Evolutionary conservation across 2,797 vertebrate species (phyloP), one percentile per base, ranked within the genome.

Genomic region (Malacoctenus gilli): DNA sequence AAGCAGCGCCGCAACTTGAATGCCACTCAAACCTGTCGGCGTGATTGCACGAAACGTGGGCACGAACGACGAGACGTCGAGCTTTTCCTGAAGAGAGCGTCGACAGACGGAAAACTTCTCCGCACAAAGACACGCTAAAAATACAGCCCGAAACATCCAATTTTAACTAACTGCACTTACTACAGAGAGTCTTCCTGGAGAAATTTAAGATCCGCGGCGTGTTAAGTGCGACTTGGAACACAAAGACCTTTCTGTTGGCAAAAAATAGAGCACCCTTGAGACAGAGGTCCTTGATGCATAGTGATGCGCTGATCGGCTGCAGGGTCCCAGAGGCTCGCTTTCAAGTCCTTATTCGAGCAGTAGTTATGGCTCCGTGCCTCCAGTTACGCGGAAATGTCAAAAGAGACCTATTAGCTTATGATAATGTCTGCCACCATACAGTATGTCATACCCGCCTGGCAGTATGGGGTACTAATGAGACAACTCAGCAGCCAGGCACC

Each of bases 371-470:
- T 77, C 57, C 38, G 8, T 63, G 75, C 75, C 79, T 84, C 44
- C 67, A 84, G 80, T 83, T 79, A 67, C 74, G 73, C 59, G 70
- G 59, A 82, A 84, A 85, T 84, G 84, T 84, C 72, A 79, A 75
- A 74, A 73, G 79, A 81, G 53, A 85, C 81, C 87, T 80, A 89
- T 89, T 90, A 90, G 63, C 62, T 83, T 73, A 83, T 71, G 79
- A 85, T 84, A 88, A 89, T 85, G 69, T 75, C 63, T 85, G 70
- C 68, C 63, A 78, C 80, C 54, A 55, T 81, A 83, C 77, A 61
- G 56, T 63, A 63, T 75, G 77, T 87, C 72, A 78, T 71, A 75
- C 55, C 49, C 64, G 53, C 76, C 53, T 84, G 75, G 59, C 65
- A 78, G 77, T 62, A 12, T 66, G 4, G 47, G 70, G 74, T 76